Base-by-base conservation (phyloP, 2,797 vertebrate genomes). In the Poecilia gillii region DNA sequence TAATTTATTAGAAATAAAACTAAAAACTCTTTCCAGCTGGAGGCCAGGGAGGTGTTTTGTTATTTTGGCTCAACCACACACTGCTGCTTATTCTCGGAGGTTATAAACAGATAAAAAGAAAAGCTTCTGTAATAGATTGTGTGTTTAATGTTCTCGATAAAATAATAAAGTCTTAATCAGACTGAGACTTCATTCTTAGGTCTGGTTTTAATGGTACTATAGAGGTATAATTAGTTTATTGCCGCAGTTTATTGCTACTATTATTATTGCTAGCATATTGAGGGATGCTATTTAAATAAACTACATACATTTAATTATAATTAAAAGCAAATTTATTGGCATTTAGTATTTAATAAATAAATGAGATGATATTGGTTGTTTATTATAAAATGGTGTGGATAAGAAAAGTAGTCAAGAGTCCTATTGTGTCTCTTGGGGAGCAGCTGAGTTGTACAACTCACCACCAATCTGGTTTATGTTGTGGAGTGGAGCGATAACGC, bases 1-100 rank as follows among this genome's bases (percentile, higher is more conserved):
- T 12, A 2, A 5, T 53, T 47, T 31, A 55, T 72, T 4, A 53
- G 45, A 11, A 46, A 49, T 2, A 20, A 39, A 53, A 53, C 5
- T 39, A 25, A 78, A 47, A 73, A 49, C 25, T 18, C 31, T 28
- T 73, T 39, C 33, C 51, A 49, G 43, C 6, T 33, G 36, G 72
- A 87, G 83, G 88, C 87, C 86, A 77, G 28, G 31, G 25, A 28
- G 74, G 41, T 66, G 25, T 70, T 46, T 7, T 55, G 70, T 2
- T 59, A 6, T 68, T 55, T 51, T 59, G 53, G 57, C n/a, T 33
- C 59, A 62, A 33, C 28, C 12, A 31, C 33, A 64, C 8, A 18
- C 16, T 8, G 31, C 16, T 66, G 64, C 36, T 73, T 62, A 79
- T 70, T 55, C 23, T 70, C 39, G 9, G 23, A 39, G 9, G 41